Evolutionary conservation across 1,140 invertebrate genomes (phyloP), one percentile per base, ranked within the genome.

Genomic region (Pseudomyrmex pallidus): DNA sequence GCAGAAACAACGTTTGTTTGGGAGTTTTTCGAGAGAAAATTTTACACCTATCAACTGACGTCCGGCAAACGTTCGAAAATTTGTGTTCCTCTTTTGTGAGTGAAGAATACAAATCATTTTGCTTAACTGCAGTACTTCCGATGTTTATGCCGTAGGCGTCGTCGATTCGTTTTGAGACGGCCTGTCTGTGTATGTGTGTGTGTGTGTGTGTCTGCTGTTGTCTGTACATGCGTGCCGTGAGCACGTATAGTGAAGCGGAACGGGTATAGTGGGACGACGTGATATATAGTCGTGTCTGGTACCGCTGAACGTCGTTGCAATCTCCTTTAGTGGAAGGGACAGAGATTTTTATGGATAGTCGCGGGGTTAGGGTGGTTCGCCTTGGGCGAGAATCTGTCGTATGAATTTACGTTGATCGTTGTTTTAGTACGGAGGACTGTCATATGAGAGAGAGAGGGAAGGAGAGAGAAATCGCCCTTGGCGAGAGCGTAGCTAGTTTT

Each of bases 381-480:
- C 72, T 62, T 52, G 64, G 62, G 63, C 68, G 74, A 85, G 54
- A 83, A 85, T 85, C 66, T 59, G 64, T 76, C 80, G 68, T 74
- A 84, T 86, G 80, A 87, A 86, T 86, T 86, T 63, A 66, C 82
- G 82, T 56, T 84, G 82, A 88, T 88, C 85, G 85, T 50, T 74
- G 48, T 86, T 88, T 82, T 63, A 82, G 57, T 48, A 12, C 48
- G 35, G 20, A 57, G 61, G 35, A 35, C 35, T 35, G 35, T 35
- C 35, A 35, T 35, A 35, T 35, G 35, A 35, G 35, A 35, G 35
- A 35, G 35, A 35, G 35, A 35, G 35, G 0, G 35, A 35, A 7
- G 5, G 35, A 35, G 35, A 25, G 25, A 35, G 35, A 35, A 7
- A 35, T 52, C 20, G 15, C 59, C 50, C 46, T 83, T 20, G 78